phyloP scores from a whole-genome alignment of 2,797 vertebrate species.

The Enteromius afrohamiltoni region DNA sequence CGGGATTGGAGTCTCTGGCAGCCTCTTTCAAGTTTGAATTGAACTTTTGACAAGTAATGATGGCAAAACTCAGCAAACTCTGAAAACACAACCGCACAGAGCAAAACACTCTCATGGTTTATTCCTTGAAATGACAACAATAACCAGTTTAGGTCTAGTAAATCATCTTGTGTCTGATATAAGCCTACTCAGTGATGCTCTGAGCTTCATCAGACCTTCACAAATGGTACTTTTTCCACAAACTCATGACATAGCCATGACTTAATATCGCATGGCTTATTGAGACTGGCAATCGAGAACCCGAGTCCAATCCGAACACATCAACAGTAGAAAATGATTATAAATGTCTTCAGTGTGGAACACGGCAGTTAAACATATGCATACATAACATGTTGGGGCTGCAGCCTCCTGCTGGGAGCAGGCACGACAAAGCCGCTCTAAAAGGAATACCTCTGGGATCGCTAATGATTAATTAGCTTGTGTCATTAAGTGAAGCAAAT shows the following conservation, averaged over 20 bases:
- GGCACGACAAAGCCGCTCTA: slow-evolving; percentile 90
- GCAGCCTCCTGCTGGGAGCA: slow-evolving; percentile 88
- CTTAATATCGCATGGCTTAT: slow-evolving; percentile 3
- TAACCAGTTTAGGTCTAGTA: neutral
- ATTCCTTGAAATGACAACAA: neutral
- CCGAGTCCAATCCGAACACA: slow-evolving; percentile 72
- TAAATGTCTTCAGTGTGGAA: slow-evolving; percentile 77
- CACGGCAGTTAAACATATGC: slow-evolving; percentile 84
- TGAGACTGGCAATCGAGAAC: slow-evolving; percentile 64
- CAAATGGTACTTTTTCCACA: neutral
- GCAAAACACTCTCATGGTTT: slow-evolving; percentile 6
- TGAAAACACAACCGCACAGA: slow-evolving; percentile 6
- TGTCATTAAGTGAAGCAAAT: slow-evolving; percentile 98
- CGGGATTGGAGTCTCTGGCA: slow-evolving; percentile 55
- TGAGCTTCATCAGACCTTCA: slow-evolving; percentile 1
- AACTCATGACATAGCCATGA: neutral
- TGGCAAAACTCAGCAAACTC: neutral
- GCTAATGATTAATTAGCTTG: slow-evolving; percentile 99
- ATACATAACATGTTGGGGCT: slow-evolving; percentile 86
- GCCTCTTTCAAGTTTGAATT: slow-evolving; percentile 68
- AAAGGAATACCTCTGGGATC: slow-evolving; percentile 92
- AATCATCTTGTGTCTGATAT: neutral
- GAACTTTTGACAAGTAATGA: slow-evolving; percentile 64
- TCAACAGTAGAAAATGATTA: slow-evolving; percentile 75
- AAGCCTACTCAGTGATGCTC: neutral